Base-by-base conservation (phyloP, 2,113 vertebrate genomes). In the Vicugna pacos region DNA sequence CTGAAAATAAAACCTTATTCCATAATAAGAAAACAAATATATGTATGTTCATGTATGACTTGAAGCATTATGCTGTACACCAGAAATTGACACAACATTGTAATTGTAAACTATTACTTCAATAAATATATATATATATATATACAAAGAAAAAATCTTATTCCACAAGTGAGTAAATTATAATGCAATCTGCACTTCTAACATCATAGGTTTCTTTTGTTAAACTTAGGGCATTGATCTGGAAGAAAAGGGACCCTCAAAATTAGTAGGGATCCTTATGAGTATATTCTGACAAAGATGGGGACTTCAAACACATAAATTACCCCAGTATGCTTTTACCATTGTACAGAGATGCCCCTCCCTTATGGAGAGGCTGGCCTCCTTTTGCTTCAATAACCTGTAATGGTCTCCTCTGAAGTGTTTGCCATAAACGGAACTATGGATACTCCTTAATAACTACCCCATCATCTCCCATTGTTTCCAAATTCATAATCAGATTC, bases 401-500 rank as follows among this genome's bases (percentile, higher is more conserved):
- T 32, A 50, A 80, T 56, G 26, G 2, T 1, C 5, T 76, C 2
- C 5, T 82, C 76, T 85, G n/a, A 80, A 72, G 6, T n/a, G 48
- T 64, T n/a, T 52, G 17, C 65, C 9, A 70, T 52, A 13, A 16
- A 35, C 19, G 15, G 2, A 88, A 75, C 20, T 69, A 60, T 5
- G 14, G 8, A 46, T 30, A 84, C 42, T 80, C 20, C 7, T 56
- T 93, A 79, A 62, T 54, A 58, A 7, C 73, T 38, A 73, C 52
- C 1, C 3, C 2, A 73, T 20, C 24, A 50, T 8, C 5, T 84
- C 32, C 52, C 46, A 30, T 26, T 75, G 8, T 8, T 93, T 79
- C 62, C 72, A 9, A 94, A 90, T 3, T 58, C 93, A n/a, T 48
- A 87, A 84, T 48, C 22, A 91, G 42, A 79, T 94, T 75, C 13